These are phyloP conservation scores for Hydrotaea diabolus DNA, from an alignment of 2,888 invertebrate genomes.

Conservation along the genomic window DNA sequence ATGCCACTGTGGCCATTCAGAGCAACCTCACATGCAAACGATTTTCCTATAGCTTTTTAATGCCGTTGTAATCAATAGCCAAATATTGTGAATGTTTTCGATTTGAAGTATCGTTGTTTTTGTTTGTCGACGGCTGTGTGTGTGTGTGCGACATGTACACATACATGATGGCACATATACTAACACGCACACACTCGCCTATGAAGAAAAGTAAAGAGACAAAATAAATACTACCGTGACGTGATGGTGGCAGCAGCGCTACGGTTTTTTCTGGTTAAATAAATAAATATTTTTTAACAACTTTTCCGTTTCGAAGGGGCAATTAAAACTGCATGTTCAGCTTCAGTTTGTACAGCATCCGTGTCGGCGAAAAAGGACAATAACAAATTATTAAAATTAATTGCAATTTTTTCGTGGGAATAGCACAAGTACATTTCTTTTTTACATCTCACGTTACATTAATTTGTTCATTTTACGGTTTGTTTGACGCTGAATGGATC, in stretches of 20 bases:
- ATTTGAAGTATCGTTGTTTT: constrained; percentile 37
- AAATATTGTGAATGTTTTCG: constrained; percentile 39
- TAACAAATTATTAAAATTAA: constrained; percentile 60
- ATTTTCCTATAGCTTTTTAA: constrained; percentile 60
- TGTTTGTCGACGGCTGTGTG: not conserved
- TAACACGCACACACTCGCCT: not conserved
- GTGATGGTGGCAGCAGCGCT: not conserved
- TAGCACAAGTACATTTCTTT: constrained; percentile 25
- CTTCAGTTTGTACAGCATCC: constrained; percentile 35
- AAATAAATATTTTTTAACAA: constrained; percentile 38
- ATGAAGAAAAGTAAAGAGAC: not conserved
- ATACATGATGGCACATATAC: too few species aligned
- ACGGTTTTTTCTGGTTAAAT: constrained; percentile 29
- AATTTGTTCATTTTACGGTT: constrained; percentile 53
- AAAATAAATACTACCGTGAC: not conserved
- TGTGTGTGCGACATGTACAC: not conserved
- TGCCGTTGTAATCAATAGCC: constrained; percentile 61
- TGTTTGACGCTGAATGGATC: constrained; percentile 7
- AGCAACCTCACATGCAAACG: constrained; percentile 51
- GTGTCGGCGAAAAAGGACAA: constrained; percentile 27
- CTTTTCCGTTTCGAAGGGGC: constrained; percentile 44
- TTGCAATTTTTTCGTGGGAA: constrained; percentile 7
- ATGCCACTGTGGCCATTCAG: constrained; percentile 56
- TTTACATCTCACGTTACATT: constrained; percentile 15
- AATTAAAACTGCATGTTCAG: constrained; percentile 57